phyloP scores from a whole-genome alignment of 2,888 invertebrate species.

The Harpalus rubripes region DNA sequence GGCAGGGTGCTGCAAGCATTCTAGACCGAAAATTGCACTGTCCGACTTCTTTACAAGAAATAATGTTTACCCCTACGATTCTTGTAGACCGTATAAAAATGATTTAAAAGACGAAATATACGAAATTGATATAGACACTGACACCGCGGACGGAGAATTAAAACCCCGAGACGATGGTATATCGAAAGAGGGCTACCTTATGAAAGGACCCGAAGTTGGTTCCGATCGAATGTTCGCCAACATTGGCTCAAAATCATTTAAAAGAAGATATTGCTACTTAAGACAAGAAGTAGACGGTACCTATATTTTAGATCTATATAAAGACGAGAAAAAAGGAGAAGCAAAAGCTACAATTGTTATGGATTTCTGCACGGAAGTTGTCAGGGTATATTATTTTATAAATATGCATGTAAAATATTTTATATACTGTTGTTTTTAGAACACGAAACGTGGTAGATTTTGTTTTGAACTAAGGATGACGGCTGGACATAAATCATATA shows the following conservation, averaged over 20 bases:
- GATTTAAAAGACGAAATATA: slow-evolving; percentile 91
- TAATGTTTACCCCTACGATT: not conserved
- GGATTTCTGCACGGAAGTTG: slow-evolving; percentile 95
- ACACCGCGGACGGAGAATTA: slow-evolving; percentile 86
- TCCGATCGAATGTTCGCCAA: slow-evolving; percentile 94
- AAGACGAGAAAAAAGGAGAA: slow-evolving; percentile 95
- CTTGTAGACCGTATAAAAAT: slow-evolving; percentile 76
- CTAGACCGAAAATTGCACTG: no score
- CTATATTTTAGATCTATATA: slow-evolving; percentile 93
- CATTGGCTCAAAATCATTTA: slow-evolving; percentile 95
- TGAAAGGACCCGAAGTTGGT: slow-evolving; percentile 95
- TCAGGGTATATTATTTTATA: slow-evolving; percentile 80
- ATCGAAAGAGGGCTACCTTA: slow-evolving; percentile 93
- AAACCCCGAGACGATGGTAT: slow-evolving; percentile 86
- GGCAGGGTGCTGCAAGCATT: no score
- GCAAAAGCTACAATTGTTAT: slow-evolving; percentile 95
- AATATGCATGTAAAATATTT: slow-evolving; percentile 19
- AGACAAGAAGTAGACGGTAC: slow-evolving; percentile 94
- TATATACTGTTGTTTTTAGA: slow-evolving; percentile 78
- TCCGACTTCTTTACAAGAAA: no score
- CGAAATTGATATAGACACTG: slow-evolving; percentile 93
- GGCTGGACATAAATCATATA: slow-evolving; percentile 91
- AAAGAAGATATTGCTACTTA: slow-evolving; percentile 93
- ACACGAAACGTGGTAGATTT: slow-evolving; percentile 89
- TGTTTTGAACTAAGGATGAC: slow-evolving; percentile 94